Evolutionary conservation across 1,140 invertebrate species (phyloP), one percentile per base, ranked within the genome.

Genomic region (Cotesia glomerata): DNA sequence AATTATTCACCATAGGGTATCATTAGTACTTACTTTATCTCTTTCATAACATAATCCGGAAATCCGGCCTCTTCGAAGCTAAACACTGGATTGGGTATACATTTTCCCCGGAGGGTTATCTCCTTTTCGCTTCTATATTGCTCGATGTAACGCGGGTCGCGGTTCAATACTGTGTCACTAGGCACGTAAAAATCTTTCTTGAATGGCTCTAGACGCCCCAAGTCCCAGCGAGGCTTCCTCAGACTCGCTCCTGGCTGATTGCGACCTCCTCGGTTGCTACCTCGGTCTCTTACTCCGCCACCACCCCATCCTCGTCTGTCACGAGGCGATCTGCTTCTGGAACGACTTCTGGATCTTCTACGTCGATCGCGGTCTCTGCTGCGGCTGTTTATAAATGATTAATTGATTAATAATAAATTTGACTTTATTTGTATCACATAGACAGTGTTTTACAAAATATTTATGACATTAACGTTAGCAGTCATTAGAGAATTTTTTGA

Each of bases 141-240:
- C 78, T 95, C 92, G 0, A 96, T 91, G 79, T 95, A 92, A 5
- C 89, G 89, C 65, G 90, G 89, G 67, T 92, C 85, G 78, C 93
- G 87, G 74, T 90, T 91, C 73, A 91, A 86, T 34, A 96, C 93
- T 66, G 90, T 88, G 3, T 91, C 89, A 81, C 93, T 92, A 59
- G 96, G 95, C 74, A 92, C 86, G 82, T 98, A 98, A 82, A 98
- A 98, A 80, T 97, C 94, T 88, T 98, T 98, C 80, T 96, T 94
- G 86, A 98, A 97, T 5, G 95, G 93, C 70, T 93, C 92, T 4
- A 98, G 85, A 72, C 92, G 89, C 63, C 88, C 91, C 39, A 93
- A 78, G 80, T 95, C 93, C 95, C 95, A 97, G 72, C 92, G 88
- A 13, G 95, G 93, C 81, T 94, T 95, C 4, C 93, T 87, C n/a